These are phyloP conservation scores for Sebastes iracundus DNA, from an alignment of 2,797 vertebrate species.

Conservation along the genomic window DNA sequence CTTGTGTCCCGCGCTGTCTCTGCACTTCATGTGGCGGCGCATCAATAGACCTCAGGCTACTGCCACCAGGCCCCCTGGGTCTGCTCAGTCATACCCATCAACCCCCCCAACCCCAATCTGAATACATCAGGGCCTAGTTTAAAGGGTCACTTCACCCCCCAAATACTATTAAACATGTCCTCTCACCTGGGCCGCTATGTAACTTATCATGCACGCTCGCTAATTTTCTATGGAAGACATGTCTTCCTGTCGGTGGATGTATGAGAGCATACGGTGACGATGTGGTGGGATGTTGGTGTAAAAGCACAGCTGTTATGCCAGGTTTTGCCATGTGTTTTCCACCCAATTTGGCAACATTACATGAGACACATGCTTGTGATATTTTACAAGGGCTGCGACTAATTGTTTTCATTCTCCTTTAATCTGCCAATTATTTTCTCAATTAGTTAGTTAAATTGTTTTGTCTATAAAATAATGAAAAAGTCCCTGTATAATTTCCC, in stretches of 20 bases:
- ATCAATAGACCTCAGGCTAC: slow-evolving; percentile 49
- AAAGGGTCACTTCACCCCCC: background rate
- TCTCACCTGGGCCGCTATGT: background rate
- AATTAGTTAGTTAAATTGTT: background rate
- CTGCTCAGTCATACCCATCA: background rate
- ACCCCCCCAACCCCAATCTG: background rate
- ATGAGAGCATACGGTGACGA: background rate
- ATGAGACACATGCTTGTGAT: background rate
- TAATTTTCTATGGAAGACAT: background rate
- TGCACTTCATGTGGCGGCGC: slow-evolving; percentile 41
- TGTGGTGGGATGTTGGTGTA: background rate
- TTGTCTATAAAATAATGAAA: background rate
- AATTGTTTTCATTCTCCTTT: background rate
- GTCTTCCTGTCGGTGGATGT: background rate
- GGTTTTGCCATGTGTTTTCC: background rate
- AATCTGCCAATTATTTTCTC: background rate
- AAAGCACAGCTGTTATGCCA: background rate
- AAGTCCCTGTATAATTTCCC: background rate
- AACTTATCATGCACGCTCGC: background rate
- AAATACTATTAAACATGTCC: background rate
- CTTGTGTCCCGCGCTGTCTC: slow-evolving; percentile 52
- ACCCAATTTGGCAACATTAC: background rate
- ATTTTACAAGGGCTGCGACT: background rate
- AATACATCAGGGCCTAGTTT: background rate
- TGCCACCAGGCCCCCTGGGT: slow-evolving; percentile 14